Conservation (phyloP, 2,888 invertebrate genomes). For the Scaptomyza tumidula region DNA sequence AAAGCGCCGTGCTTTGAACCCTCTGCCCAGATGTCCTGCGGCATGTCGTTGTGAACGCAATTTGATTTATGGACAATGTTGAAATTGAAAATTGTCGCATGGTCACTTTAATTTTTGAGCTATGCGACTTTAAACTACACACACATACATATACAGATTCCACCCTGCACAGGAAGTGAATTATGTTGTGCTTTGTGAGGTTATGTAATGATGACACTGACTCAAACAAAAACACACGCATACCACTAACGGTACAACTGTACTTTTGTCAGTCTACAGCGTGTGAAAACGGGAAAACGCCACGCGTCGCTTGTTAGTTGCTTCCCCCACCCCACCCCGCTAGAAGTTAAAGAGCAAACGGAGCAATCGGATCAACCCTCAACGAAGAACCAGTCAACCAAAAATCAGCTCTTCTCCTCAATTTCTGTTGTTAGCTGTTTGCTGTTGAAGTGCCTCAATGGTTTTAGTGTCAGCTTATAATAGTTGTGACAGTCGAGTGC, state of each 20-base stretch:
- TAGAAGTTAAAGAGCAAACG: conserved; percentile 68
- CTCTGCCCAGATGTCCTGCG: conserved; percentile 55
- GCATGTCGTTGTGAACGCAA: conserved; percentile 66
- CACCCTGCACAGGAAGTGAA: conserved; percentile 78
- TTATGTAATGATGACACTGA: conserved; percentile 73
- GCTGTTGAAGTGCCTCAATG: conserved; percentile 71
- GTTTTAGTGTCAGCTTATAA: conserved; percentile 78
- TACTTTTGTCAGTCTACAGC: conserved; percentile 69
- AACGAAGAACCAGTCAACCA: conserved; percentile 26
- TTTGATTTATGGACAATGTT: conserved; percentile 74
- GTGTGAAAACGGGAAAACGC: conserved; percentile 66
- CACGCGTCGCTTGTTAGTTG: conserved; percentile 74
- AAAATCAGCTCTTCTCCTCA: neutral
- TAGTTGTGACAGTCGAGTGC: conserved; percentile 70
- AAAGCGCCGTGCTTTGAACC: conserved; percentile 62
- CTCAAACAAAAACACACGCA: conserved; percentile 35
- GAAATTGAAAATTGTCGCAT: conserved; percentile 82
- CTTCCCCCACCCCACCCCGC: neutral
- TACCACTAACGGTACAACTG: conserved; percentile 68
- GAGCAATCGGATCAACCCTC: conserved; percentile 67
- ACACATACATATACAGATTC: conserved; percentile 14
- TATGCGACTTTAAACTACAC: conserved; percentile 79
- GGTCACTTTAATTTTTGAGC: conserved; percentile 83
- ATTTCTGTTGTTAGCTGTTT: conserved; percentile 19
- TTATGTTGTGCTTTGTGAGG: conserved; percentile 80